Conservation (phyloP, 2,797 vertebrate genomes). For the Tragopan temminckii region DNA sequence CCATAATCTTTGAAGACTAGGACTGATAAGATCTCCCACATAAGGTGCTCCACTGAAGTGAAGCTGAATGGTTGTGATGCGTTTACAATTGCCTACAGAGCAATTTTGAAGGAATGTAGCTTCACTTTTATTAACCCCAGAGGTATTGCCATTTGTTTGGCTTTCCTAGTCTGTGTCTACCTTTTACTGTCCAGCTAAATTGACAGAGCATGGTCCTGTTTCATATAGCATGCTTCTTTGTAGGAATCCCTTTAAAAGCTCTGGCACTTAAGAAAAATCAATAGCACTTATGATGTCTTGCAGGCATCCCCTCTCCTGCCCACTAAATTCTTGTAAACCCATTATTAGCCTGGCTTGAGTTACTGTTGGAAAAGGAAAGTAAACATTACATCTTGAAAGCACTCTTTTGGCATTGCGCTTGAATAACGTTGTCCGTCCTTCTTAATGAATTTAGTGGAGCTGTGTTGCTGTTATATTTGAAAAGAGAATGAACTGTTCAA, state of each 20-base stretch:
- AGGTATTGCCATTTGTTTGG: slow-evolving; percentile 67
- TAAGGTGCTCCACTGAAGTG: slow-evolving; percentile 23
- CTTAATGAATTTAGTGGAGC: slow-evolving; percentile 48
- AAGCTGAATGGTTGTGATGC: slow-evolving; percentile 36
- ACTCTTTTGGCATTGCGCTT: not conserved
- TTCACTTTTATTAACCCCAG: slow-evolving; percentile 75
- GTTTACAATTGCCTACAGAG: slow-evolving; percentile 65
- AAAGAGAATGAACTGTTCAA: not conserved
- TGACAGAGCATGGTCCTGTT: slow-evolving; percentile 48
- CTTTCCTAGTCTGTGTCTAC: slow-evolving; percentile 55
- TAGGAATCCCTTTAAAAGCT: slow-evolving; percentile 77
- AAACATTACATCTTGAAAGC: slow-evolving; percentile 57
- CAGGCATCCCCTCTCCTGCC: slow-evolving; percentile 57
- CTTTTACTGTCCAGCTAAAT: slow-evolving; percentile 68
- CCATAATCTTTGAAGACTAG: slow-evolving; percentile 33
- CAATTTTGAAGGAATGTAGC: slow-evolving; percentile 49
- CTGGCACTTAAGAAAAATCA: slow-evolving; percentile 82
- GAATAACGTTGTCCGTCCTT: not conserved
- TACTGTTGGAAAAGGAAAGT: slow-evolving; percentile 55
- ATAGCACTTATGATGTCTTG: slow-evolving; percentile 70
- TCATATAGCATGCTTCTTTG: slow-evolving; percentile 39
- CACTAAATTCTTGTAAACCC: slow-evolving; percentile 70
- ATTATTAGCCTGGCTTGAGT: slow-evolving; percentile 52
- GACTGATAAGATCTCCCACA: slow-evolving; percentile 21
- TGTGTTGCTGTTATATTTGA: not conserved